Percentiles rank a stretch among this genome's conserved stretches.
These are phyloP conservation scores for Oryzias melastigma DNA, from an alignment of 2,113 vertebrate genomes.

Conservation along the genomic window DNA sequence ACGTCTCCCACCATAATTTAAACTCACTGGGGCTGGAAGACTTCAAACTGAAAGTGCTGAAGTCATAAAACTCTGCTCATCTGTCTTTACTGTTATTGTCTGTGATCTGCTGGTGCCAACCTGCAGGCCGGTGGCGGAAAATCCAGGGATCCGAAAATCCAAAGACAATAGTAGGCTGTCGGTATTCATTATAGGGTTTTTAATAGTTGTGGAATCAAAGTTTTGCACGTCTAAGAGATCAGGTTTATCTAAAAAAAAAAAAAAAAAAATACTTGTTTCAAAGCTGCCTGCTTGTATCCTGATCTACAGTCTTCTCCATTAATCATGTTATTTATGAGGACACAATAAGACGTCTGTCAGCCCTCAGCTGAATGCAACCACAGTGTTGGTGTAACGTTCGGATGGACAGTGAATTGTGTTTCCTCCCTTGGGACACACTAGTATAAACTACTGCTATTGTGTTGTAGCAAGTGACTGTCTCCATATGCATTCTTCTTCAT, in stretches of 20 bases:
- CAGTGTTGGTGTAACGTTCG: conserved; percentile 61
- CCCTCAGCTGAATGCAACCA: conserved; percentile 50
- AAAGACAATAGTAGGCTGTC: conserved; percentile 30
- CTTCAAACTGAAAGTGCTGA: conserved; percentile 72
- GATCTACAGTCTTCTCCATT: conserved; percentile 53
- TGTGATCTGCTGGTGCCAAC: conserved; percentile 67
- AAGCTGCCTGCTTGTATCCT: conserved; percentile 46
- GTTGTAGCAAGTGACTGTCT: conserved; percentile 40
- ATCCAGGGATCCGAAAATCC: conserved; percentile 56
- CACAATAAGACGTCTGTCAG: conserved; percentile 54
- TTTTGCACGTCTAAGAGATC: conserved; percentile 33
- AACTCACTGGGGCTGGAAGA: conserved; percentile 71
- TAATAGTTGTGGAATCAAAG: neutral
- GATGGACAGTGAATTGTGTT: conserved; percentile 50
- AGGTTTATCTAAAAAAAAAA: conserved; percentile 19
- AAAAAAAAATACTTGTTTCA: conserved; percentile 25
- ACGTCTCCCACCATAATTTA: conserved; percentile 77
- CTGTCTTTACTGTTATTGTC: conserved; percentile 72
- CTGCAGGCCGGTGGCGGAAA: conserved; percentile 53
- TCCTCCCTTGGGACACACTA: conserved; percentile 27
- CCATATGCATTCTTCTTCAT: conserved; percentile 15
- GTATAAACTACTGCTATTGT: conserved; percentile 40
- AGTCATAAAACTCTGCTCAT: conserved; percentile 71
- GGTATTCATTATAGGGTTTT: conserved; percentile 21
- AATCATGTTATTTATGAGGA: conserved; percentile 58